phyloP scores from a whole-genome alignment of 2,113 vertebrate species.

The Eidolon helvum region DNA sequence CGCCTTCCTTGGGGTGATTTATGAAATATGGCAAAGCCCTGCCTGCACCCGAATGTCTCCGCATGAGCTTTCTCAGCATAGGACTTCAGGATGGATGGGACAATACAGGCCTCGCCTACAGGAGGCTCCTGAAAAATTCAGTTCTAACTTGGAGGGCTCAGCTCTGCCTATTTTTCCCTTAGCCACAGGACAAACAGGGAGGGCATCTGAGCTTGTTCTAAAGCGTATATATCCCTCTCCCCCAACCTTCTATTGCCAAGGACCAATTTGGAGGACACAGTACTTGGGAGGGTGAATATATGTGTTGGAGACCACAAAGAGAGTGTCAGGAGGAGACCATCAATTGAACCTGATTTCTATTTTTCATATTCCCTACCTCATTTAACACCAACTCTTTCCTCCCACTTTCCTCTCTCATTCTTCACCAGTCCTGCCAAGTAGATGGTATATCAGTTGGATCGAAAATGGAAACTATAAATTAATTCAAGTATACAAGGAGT shows the following conservation, averaged over 20 bases:
- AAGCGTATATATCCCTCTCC: accelerated
- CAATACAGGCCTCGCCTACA: not conserved
- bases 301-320: not conserved
- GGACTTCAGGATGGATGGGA: not conserved
- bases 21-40: not conserved
- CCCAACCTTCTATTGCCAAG: not conserved
- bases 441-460: not conserved
- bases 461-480: not conserved
- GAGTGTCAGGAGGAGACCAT: too few species aligned
- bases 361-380: not conserved
- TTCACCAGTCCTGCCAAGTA: not conserved
- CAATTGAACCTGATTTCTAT: not conserved
- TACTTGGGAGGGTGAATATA: not conserved
- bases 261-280: not conserved
- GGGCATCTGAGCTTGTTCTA: not conserved
- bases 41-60: not conserved
- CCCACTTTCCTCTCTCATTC: accelerated
- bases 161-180: not conserved
- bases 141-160: not conserved
- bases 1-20: not conserved
- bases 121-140: not conserved
- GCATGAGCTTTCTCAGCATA: not conserved
- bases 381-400: not conserved
- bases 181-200: not conserved
- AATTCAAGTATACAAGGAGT: not conserved